These are phyloP conservation scores for Gastrophysa polygoni DNA, from an alignment of 2,888 invertebrate species.

Conservation along the genomic window DNA sequence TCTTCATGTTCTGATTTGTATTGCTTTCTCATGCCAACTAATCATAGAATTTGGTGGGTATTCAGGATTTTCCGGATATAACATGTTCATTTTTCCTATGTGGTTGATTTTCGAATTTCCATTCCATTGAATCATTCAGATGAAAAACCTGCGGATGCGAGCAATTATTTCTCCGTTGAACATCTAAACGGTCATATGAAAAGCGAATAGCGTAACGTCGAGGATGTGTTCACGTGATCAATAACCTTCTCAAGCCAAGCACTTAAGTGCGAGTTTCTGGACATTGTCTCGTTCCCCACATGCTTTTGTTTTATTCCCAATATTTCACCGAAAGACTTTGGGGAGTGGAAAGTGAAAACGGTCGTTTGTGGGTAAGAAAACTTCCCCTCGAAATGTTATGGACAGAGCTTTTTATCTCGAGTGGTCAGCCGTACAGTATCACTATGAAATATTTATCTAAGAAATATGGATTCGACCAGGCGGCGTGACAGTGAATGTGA, in stretches of 20 bases:
- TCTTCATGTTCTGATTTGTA: too few relatives aligned
- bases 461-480: slow-evolving; percentile 28
- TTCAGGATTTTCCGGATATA: too few relatives aligned
- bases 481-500: slow-evolving; percentile 6
- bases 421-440: slow-evolving; percentile 34
- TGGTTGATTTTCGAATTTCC: too few relatives aligned
- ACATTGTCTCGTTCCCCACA: slow-evolving; percentile 40
- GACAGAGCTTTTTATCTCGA: slow-evolving; percentile 39
- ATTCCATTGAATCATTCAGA: neutral
- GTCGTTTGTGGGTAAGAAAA: slow-evolving; percentile 48
- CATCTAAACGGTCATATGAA: neutral
- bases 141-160: neutral
- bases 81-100: too few relatives aligned
- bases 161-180: neutral
- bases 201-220: slow-evolving; percentile 1
- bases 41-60: too few relatives aligned
- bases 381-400: slow-evolving; percentile 38
- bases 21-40: too few relatives aligned
- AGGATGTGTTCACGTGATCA: slow-evolving; percentile 54
- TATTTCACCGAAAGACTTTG: slow-evolving; percentile 52
- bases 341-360: slow-evolving; percentile 53
- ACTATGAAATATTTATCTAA: slow-evolving; percentile 39
- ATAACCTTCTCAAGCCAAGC: slow-evolving; percentile 52
- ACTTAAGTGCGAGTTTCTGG: slow-evolving; percentile 40
- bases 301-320: slow-evolving; percentile 52